Evolutionary conservation across 2,113 vertebrate species (phyloP), one percentile per base, ranked within the genome.

Genomic region (Boulengeromyrus knoepffleri): DNA sequence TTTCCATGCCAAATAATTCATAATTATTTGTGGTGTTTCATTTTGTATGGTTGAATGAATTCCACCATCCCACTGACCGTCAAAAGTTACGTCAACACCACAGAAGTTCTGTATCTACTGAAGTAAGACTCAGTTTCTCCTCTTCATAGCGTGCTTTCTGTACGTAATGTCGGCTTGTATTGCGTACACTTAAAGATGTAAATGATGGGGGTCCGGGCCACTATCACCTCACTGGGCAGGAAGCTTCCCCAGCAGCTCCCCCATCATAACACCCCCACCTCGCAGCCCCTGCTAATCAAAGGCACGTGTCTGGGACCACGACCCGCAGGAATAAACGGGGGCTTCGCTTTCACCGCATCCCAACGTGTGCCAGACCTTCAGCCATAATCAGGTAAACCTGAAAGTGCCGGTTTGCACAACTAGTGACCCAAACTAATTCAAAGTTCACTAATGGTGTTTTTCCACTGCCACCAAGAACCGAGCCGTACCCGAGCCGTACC

Each of bases 351-450:
- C 31, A 12, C 47, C 3, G 7, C 27, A 46, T 39, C 45, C 17
- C 27, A 21, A 56, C 27, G 46, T 31, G 13, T 13, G 6, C 52
- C 80, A 49, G 19, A 66, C 45, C 85, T 87, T 52, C 17, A 24
- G n/a, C 24, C 27, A 8, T 36, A 49, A 50, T 62, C 86, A 24
- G 85, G 91, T 91, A 88, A 83, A 49, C 24, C 52, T 19, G 89
- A 62, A 74, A 87, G 83, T 46, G 53, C n/a, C 88, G 56, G 91
- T 53, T 53, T 53, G 45, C 53, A 62, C 46, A 62, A 45, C 52
- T 88, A 85, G 58, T 46, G 0, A 50, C 86, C 31, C 36, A 91
- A 92, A 90, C 90, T 39, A 85, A 90, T 74, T 88, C 87, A 90
- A 27, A 74, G 45, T 77, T 21, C 46, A 80, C 77, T 90, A 88